These are phyloP conservation scores for Himalopsyche kuldschensis DNA, from an alignment of 2,888 invertebrate species.

Conservation along the genomic window DNA sequence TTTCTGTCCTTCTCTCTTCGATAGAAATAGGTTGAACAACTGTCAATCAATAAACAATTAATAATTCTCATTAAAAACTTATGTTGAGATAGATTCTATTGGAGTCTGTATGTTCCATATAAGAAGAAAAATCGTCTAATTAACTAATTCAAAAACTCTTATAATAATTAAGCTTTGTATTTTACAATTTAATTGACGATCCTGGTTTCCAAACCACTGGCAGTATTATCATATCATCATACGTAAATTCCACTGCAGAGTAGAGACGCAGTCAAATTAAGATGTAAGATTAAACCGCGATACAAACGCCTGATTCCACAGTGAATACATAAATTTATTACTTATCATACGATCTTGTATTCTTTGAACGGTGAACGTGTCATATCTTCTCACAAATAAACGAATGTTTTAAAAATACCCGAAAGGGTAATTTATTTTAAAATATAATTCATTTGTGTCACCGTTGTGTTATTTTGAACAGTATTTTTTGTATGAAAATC, in stretches of 20 bases:
- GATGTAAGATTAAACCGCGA: slow-evolving; percentile 32
- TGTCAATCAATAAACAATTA: no score
- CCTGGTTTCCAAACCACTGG: background rate
- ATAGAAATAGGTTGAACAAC: no score
- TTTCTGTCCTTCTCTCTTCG: no score
- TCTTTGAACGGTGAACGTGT: slow-evolving; percentile 21
- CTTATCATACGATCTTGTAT: slow-evolving; percentile 29
- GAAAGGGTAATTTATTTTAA: background rate
- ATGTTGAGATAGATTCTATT: no score
- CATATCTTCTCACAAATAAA: slow-evolving; percentile 4
- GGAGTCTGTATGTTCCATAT: no score
- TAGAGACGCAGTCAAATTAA: slow-evolving; percentile 33
- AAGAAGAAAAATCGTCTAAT: no score
- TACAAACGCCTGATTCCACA: slow-evolving; percentile 26
- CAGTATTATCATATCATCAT: slow-evolving; percentile 1
- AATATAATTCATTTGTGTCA: background rate
- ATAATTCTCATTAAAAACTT: no score
- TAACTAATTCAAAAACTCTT: no score
- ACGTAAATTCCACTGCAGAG: slow-evolving; percentile 21
- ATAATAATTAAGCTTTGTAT: no score
- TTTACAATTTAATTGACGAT: background rate
- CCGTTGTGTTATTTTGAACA: background rate
- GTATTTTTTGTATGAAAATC: no score
- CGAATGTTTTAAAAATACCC: background rate
- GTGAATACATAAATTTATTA: slow-evolving; percentile 35